Evolutionary conservation across 2,113 vertebrate genomes (phyloP).

Genomic region (Corythornis vintsioides): DNA sequence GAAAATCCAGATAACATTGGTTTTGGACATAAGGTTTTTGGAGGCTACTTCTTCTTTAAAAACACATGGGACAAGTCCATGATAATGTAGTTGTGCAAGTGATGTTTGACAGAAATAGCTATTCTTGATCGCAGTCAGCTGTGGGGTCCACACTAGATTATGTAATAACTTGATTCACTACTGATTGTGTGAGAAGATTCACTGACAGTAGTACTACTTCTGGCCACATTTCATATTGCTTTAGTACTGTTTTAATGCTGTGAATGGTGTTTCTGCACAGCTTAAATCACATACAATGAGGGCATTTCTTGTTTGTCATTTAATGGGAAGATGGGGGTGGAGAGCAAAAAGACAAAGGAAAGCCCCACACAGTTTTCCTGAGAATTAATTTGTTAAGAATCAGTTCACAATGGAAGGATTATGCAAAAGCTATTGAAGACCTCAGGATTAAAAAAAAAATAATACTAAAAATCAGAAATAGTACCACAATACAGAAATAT

Average conservation of each 20-base stretch:
- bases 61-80: rapidly evolving
- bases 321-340: not conserved
- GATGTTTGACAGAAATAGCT: not conserved
- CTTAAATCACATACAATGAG: not conserved
- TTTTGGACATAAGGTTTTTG: rapidly evolving
- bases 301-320: not conserved
- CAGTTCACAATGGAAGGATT: not conserved
- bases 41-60: not conserved
- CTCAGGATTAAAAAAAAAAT: too few relatives aligned
- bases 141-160: too few relatives aligned
- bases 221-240: not conserved
- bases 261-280: not conserved
- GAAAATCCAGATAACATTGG: not conserved
- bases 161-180: not conserved
- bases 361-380: not conserved
- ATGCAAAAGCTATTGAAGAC: not conserved
- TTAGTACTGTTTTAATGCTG: not conserved
- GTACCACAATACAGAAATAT: not conserved
- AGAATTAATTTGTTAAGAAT: not conserved
- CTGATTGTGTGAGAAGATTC: not conserved
- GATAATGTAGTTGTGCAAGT: not conserved
- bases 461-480: too few relatives aligned
- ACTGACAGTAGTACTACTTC: not conserved
- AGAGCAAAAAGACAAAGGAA: not conserved
- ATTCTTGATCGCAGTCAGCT: not conserved